These are phyloP conservation scores for Anthoscopus minutus DNA, from an alignment of 2,113 vertebrate genomes.

Conservation along the genomic window DNA sequence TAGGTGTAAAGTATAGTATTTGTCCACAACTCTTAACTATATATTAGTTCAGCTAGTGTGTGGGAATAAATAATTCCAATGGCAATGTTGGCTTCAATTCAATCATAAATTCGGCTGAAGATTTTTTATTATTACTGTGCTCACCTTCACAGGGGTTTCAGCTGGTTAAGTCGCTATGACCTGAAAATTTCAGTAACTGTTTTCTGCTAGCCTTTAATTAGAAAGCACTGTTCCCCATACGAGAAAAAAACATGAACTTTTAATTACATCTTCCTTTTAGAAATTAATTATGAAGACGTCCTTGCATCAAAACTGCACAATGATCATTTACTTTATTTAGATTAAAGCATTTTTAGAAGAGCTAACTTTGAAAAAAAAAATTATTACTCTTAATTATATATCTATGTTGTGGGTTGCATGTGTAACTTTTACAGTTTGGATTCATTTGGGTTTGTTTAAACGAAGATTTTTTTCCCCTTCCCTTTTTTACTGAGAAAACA, in stretches of 20 bases:
- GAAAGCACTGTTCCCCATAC: not conserved
- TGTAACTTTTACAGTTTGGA: not conserved
- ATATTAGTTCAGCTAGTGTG: not conserved
- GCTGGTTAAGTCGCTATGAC: not conserved
- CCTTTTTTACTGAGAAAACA: not conserved
- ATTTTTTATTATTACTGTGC: not conserved
- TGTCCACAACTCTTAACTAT: not conserved
- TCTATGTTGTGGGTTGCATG: not conserved
- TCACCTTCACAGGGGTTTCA: not conserved
- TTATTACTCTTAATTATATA: not conserved
- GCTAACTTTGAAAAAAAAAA: not conserved
- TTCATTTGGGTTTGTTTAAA: not conserved
- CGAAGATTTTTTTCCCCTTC: accelerated
- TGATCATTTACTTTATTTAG: not conserved
- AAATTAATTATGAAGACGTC: not conserved
- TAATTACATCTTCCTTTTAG: not conserved
- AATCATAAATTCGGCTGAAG: not conserved
- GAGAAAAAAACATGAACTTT: not conserved
- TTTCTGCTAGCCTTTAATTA: not conserved
- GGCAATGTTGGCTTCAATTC: not conserved
- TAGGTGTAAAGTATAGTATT: not conserved
- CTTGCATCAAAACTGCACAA: not conserved
- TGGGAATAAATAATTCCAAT: not conserved
- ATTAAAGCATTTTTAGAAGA: not conserved
- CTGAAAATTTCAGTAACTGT: not conserved